These are phyloP conservation scores for Lochmaea capreae DNA, from an alignment of 2,888 invertebrate species.

Conservation along the genomic window DNA sequence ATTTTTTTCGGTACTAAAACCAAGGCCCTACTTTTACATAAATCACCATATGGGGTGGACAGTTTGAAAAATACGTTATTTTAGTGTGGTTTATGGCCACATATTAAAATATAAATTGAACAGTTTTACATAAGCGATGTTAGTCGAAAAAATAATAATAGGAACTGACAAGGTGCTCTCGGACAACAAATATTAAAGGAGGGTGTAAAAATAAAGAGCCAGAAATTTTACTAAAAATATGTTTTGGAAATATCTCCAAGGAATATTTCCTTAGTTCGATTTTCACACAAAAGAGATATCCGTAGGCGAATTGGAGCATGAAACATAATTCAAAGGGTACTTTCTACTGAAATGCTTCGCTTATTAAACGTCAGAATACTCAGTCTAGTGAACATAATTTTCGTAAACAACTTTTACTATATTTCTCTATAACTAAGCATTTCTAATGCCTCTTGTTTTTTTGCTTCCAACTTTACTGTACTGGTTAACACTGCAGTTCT, in stretches of 20 bases:
- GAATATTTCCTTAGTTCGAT: too few species aligned
- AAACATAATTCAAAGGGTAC: slow-evolving; percentile 14
- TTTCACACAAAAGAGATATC: too few species aligned
- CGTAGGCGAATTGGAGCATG: background rate
- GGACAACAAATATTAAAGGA: too few species aligned
- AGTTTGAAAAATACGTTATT: background rate
- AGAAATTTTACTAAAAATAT: too few species aligned
- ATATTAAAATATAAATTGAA: slow-evolving; percentile 4
- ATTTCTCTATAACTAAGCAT: background rate
- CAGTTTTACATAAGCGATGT: background rate
- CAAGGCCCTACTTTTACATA: background rate
- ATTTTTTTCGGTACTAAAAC: background rate
- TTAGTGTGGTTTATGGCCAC: background rate
- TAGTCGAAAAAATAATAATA: background rate
- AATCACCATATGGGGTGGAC: slow-evolving; percentile 10
- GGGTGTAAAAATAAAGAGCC: too few species aligned
- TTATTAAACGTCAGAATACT: background rate
- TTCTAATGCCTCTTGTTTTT: background rate
- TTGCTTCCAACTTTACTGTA: too few species aligned
- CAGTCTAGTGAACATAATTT: background rate
- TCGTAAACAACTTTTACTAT: background rate
- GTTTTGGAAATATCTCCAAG: too few species aligned
- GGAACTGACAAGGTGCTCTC: background rate
- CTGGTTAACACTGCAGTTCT: too few species aligned
- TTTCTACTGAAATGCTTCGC: background rate